Evolutionary conservation across 2,888 invertebrate species (phyloP).

Genomic region (Penaeus monodon): DNA sequence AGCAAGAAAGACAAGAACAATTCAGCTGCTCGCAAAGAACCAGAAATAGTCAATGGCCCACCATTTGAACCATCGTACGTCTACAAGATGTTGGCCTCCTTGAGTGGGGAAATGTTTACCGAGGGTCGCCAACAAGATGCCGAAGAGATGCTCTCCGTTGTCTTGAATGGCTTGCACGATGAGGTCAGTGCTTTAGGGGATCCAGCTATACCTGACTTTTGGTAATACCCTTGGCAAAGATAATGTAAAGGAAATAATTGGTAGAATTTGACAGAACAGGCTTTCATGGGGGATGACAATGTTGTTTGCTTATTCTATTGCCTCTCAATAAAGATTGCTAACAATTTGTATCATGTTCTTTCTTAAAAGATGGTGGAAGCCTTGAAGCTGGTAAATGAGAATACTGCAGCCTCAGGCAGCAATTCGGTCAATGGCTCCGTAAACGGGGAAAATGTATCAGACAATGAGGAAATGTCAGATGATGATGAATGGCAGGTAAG

Average conservation of each 20-base stretch:
- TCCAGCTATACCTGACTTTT: no score
- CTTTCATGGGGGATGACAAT: neutral
- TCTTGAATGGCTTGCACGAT: constrained; percentile 94
- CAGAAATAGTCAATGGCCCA: constrained; percentile 74
- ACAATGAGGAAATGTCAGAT: constrained; percentile 67
- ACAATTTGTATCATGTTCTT: neutral
- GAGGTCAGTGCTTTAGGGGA: constrained; percentile 79
- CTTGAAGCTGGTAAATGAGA: constrained; percentile 55
- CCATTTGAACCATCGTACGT: constrained; percentile 92
- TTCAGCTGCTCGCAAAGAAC: constrained; percentile 40
- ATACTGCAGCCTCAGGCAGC: constrained; percentile 11
- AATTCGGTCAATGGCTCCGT: constrained; percentile 42
- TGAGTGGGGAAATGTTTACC: constrained; percentile 79
- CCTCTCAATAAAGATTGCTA: neutral
- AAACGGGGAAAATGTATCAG: constrained; percentile 38
- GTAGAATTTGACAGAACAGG: no score
- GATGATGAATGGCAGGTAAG: constrained; percentile 81
- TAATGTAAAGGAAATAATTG: no score
- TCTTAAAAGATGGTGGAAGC: constrained; percentile 59
- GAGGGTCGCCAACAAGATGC: constrained; percentile 97
- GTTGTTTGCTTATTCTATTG: neutral
- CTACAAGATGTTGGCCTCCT: constrained; percentile 84
- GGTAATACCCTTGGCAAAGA: no score
- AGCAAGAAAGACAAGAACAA: constrained; percentile 68
- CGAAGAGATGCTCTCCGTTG: constrained; percentile 93